These are phyloP conservation scores for Eucera pruinosa DNA, from an alignment of 2,888 invertebrate species.

Conservation along the genomic window DNA sequence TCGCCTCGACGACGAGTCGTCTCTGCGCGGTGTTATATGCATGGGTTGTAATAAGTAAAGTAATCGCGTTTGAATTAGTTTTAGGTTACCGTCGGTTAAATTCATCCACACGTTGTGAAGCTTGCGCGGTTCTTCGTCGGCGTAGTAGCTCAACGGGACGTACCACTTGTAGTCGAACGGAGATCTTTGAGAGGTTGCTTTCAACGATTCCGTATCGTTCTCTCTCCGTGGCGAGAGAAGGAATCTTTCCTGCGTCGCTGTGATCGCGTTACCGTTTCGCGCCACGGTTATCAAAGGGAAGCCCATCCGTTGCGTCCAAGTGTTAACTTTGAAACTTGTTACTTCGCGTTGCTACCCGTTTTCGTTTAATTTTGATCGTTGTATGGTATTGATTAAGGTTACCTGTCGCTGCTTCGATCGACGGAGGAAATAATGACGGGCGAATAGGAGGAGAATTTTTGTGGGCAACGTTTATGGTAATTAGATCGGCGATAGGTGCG, in stretches of 20 bases:
- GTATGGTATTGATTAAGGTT: no score
- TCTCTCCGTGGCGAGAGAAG: constrained; percentile 84
- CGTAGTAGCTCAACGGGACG: constrained; percentile 91
- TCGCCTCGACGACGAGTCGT: no score
- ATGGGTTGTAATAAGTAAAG: no score
- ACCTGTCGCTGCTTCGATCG: no score
- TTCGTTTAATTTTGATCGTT: no score
- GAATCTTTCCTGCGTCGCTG: constrained; percentile 89
- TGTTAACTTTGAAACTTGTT: no score
- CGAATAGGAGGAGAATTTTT: no score
- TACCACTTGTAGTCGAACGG: constrained; percentile 90
- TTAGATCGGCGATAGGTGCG: constrained; percentile 71
- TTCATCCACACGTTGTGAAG: constrained; percentile 91
- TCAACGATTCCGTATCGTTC: constrained; percentile 85
- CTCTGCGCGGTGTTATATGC: no score
- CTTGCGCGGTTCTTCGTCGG: constrained; percentile 87
- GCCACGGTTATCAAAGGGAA: constrained; percentile 91
- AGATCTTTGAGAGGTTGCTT: constrained; percentile 85
- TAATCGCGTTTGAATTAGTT: no score
- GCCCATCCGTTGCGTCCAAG: constrained; percentile 93
- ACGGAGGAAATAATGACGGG: no score
- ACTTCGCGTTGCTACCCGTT: no score
- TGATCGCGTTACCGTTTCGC: constrained; percentile 87
- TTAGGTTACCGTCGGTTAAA: constrained; percentile 91
- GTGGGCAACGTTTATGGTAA: constrained; percentile 75